Evolutionary conservation across 2,888 invertebrate species (phyloP).

Genomic region (Heliconius aoede): DNA sequence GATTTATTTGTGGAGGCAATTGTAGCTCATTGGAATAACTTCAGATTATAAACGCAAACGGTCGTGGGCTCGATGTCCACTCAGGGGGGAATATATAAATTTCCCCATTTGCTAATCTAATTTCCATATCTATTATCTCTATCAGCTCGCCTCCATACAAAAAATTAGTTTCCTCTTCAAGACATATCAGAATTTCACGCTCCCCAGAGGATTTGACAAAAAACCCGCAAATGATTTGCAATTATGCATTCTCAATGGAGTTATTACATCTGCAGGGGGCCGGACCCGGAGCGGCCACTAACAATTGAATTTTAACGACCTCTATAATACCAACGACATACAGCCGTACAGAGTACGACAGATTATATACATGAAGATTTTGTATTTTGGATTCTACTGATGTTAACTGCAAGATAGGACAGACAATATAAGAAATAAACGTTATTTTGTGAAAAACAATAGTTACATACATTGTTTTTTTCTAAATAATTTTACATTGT

Average conservation of each 20-base stretch:
- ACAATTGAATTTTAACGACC: constrained; percentile 84
- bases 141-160: constrained; percentile 24
- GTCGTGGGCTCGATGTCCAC: too few relatives aligned
- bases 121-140: constrained; percentile 21
- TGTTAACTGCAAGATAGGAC: too few relatives aligned
- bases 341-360: too few relatives aligned
- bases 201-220: constrained; percentile 56
- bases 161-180: constrained; percentile 41
- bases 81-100: neutral
- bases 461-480: neutral
- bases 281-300: constrained; percentile 66
- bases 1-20: too few relatives aligned
- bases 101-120: neutral
- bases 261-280: constrained; percentile 77
- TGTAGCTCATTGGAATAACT: too few relatives aligned
- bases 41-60: too few relatives aligned
- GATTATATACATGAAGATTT: too few relatives aligned
- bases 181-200: constrained; percentile 51
- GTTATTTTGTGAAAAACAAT: too few relatives aligned
- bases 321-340: constrained; percentile 67
- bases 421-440: too few relatives aligned
- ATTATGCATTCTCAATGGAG: constrained; percentile 81
- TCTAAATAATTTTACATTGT: neutral
- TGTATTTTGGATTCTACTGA: too few relatives aligned
- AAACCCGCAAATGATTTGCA: constrained; percentile 82